Evolutionary conservation across 2,888 invertebrate genomes (phyloP), one percentile per base, ranked within the genome.

Genomic region (Myathropa florea): DNA sequence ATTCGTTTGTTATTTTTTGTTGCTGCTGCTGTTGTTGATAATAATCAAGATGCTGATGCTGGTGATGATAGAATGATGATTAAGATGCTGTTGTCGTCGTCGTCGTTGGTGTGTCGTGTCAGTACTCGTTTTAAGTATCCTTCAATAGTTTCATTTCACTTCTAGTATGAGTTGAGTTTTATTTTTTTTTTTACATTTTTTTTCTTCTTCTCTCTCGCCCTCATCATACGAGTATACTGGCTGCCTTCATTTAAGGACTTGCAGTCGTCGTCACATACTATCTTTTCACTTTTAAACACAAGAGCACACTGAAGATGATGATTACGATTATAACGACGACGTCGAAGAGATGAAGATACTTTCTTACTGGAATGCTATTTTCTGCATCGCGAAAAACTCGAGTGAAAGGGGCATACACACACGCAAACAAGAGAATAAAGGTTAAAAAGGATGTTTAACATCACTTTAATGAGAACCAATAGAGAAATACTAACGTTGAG

Each of bases 141-240:
- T 84, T 61, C 76, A 79, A 84, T 80, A 81, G 79, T 83, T 79
- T 70, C 73, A 67, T 83, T 68, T 81, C 63, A 46, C 61, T 78
- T 60, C 57, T 67, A 36, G 55, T 63, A 23, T n/a, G n/a, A n/a
- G n/a, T n/a, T n/a, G n/a, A n/a, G n/a, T n/a, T n/a, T n/a, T n/a
- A n/a, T 72, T 68, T 75, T 46, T 59, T 30, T n/a, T 26, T 57
- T 18, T 23, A n/a, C 18, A 14, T 24, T 36, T 65, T 26, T 21
- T 82, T 26, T n/a, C 26, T 60, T 28, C n/a, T 30, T 61, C 6
- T 23, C 18, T 39, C 21, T 23, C 39, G 9, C 18, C 26, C 23
- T 59, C 64, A 46, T 46, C 46, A 4, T 18, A 46, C n/a, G n/a
- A n/a, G n/a, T n/a, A n/a, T n/a, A n/a, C n/a, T n/a, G n/a, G n/a